A percentile compares a stretch with the other conserved stretches of the same genome.
Evolutionary conservation across 2,888 invertebrate species (phyloP).

Genomic region (Caenorhabditis sp.): DNA sequence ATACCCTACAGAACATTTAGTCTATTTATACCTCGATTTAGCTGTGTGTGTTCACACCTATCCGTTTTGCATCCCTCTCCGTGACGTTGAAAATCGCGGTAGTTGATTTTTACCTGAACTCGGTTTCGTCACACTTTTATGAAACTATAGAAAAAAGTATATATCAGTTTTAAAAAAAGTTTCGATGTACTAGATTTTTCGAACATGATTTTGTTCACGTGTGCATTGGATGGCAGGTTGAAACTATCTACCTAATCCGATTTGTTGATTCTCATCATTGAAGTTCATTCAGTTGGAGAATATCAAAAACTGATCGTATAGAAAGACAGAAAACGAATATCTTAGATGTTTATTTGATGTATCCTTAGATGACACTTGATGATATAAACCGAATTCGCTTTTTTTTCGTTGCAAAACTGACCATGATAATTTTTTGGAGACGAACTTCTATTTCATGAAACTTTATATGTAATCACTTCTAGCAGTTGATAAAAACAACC

Average conservation of each 20-base stretch:
- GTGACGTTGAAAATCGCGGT: neutral
- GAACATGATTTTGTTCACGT: too few species aligned
- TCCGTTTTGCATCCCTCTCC: neutral
- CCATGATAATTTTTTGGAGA: too few species aligned
- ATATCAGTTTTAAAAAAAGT: neutral
- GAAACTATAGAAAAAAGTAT: too few species aligned
- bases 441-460: too few species aligned
- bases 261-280: neutral
- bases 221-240: neutral
- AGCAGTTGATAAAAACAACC: too few species aligned
- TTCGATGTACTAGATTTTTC: neutral
- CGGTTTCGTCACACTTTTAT: neutral
- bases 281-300: neutral
- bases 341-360: too few species aligned
- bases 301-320: too few species aligned
- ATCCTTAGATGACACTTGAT: too few species aligned
- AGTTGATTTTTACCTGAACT: neutral
- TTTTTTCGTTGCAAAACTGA: too few species aligned
- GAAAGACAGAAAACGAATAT: too few species aligned
- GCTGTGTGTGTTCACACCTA: neutral
- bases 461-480: too few species aligned
- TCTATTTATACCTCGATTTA: neutral
- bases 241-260: neutral
- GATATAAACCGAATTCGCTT: too few species aligned
- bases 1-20: neutral